phyloP scores from a whole-genome alignment of 2,113 vertebrate species.

The Ornithorhynchus anatinus region DNA sequence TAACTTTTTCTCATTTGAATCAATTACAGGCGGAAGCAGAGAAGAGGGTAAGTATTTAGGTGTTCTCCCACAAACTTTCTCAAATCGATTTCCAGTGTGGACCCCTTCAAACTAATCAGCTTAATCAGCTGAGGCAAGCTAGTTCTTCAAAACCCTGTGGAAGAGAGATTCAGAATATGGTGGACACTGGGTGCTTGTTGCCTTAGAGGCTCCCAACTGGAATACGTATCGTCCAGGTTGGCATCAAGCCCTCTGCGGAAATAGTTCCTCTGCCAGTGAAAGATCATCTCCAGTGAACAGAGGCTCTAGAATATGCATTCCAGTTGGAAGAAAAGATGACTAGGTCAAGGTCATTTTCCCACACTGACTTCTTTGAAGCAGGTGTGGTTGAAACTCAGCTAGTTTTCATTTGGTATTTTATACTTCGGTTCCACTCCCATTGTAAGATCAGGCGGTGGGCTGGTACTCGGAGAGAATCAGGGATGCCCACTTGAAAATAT shows the following conservation, averaged over 20 bases:
- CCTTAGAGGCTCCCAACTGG: background rate
- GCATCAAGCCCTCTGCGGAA: background rate
- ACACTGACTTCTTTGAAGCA: background rate
- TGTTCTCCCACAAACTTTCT: background rate
- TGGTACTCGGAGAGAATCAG: background rate
- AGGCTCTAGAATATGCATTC: background rate
- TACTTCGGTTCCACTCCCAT: background rate
- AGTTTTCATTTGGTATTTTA: background rate
- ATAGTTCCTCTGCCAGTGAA: background rate
- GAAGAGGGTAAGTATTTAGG: background rate
- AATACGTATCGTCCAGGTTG: background rate
- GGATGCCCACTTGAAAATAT: background rate
- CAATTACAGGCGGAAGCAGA: background rate
- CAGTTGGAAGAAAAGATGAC: background rate
- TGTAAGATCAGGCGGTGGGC: background rate
- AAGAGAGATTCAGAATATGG: background rate
- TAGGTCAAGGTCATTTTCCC: no score
- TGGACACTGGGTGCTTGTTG: background rate
- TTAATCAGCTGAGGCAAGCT: background rate
- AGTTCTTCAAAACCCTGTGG: background rate
- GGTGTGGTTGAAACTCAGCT: background rate
- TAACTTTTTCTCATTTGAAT: background rate
- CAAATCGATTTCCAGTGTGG: background rate
- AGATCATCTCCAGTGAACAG: background rate
- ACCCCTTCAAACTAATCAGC: conserved; percentile 13